phyloP scores from a whole-genome alignment of 2,888 invertebrate species.

The Crossocerus cetratus region DNA sequence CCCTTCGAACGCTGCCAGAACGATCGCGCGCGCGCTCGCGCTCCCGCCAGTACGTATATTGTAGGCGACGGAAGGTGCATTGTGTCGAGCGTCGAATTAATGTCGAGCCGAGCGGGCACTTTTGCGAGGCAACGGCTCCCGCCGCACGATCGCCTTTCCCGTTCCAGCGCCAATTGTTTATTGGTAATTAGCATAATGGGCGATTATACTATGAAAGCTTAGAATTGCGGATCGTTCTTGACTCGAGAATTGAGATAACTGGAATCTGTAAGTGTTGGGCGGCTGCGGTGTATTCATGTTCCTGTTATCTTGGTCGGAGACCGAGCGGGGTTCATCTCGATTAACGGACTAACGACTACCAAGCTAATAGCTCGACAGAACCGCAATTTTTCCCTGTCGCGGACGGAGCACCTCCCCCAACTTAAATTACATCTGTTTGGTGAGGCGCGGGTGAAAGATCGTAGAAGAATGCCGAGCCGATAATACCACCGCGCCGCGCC shows the following conservation, averaged over 20 bases:
- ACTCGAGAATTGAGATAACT: too few species aligned
- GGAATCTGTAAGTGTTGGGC: too few species aligned
- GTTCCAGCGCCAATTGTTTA: too few species aligned
- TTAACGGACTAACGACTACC: too few species aligned
- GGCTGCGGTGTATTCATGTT: too few species aligned
- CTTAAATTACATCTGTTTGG: conserved; percentile 50
- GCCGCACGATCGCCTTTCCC: conserved; percentile 20
- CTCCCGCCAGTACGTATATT: conserved; percentile 31
- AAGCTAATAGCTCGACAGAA: too few species aligned
- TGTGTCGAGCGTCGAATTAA: conserved; percentile 2
- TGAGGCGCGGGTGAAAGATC: conserved; percentile 44
- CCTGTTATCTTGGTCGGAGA: too few species aligned
- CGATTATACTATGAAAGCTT: too few species aligned
- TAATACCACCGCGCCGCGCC: conserved; percentile 49
- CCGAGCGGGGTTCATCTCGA: too few species aligned
- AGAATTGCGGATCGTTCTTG: too few species aligned
- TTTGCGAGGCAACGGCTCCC: conserved; percentile 8
- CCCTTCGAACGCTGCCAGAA: conserved; percentile 32
- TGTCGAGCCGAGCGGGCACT: not conserved
- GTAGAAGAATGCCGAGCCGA: conserved; percentile 46
- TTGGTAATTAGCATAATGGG: too few species aligned
- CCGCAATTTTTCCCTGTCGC: conserved; percentile 23
- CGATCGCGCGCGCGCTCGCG: conserved; percentile 26
- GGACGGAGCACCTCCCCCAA: conserved; percentile 39
- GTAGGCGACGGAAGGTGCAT: conserved; percentile 15